Evolutionary conservation across 1,140 invertebrate species (phyloP).

Genomic region (Drosophila elegans): DNA sequence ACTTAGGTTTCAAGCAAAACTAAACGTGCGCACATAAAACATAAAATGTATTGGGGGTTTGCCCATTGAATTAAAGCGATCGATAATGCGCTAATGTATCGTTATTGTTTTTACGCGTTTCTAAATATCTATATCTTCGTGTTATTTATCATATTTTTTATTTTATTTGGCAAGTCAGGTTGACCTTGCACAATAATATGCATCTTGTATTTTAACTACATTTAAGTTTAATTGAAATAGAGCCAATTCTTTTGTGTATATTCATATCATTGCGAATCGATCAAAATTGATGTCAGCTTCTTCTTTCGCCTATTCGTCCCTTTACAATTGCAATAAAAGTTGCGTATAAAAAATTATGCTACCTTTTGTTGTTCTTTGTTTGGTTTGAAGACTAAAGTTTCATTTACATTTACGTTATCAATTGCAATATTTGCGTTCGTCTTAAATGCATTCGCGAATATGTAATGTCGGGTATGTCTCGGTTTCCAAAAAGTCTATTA

Average conservation of each 20-base stretch:
- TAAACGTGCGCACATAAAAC: constrained; percentile 38
- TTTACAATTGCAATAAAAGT: constrained; percentile 80
- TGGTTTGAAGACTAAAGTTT: constrained; percentile 64
- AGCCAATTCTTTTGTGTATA: constrained; percentile 68
- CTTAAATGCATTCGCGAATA: constrained; percentile 78
- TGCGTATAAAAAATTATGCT: constrained; percentile 81
- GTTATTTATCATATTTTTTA: constrained; percentile 50
- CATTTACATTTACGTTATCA: constrained; percentile 56
- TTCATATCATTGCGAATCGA: constrained; percentile 51
- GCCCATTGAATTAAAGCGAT: constrained; percentile 30
- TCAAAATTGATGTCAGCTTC: constrained; percentile 56
- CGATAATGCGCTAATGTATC: constrained; percentile 13
- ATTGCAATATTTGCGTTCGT: constrained; percentile 63
- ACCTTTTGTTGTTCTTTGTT: constrained; percentile 56
- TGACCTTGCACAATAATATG: constrained; percentile 57
- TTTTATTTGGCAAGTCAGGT: constrained; percentile 47
- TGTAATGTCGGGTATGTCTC: constrained; percentile 77
- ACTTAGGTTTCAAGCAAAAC: constrained; percentile 62
- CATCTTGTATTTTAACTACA: constrained; percentile 68
- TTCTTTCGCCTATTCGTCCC: constrained; percentile 25
- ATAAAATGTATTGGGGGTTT: constrained; percentile 51
- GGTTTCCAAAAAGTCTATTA: constrained; percentile 28
- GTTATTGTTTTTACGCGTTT: constrained; percentile 5
- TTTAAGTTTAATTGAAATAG: constrained; percentile 76
- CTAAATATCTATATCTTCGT: constrained; percentile 29